Base-by-base conservation (phyloP, 2,113 vertebrate species). In the Protobothrops flavoviridis region DNA sequence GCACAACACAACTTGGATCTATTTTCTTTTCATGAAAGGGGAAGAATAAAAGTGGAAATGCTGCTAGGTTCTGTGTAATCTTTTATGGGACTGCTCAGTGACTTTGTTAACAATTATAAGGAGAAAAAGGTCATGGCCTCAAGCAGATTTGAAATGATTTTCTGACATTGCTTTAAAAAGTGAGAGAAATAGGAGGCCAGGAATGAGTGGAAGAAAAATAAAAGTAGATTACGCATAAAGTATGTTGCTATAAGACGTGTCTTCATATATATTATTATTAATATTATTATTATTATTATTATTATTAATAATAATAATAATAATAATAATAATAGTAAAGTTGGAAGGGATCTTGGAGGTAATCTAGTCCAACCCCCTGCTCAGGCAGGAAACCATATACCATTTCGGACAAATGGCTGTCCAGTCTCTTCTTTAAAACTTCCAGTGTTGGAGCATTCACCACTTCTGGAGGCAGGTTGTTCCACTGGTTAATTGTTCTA, bases 11-110 rank as follows among this genome's bases (percentile, higher is more conserved):
- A 81, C 50, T 87, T 88, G 26, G 50, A 91, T 91, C 23, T 15
- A 86, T 64, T 64, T 86, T 59, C 69, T 39, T 33, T 48, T 21
- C n/a, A 43, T 13, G 13, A 95, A 48, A 90, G 48, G 48, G n/a
- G 13, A 50, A 88, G 91, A 94, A 56, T 33, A 91, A 89, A 61
- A 96, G 20, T 57, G 85, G 90, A 89, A 94, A 94, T 69, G 69
- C 74, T 95, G 53, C 39, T 56, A 0, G 33, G 91, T 17, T 50
- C 23, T 0, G 17, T 8, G 13, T 50, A 39, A 96, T 59, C 61
- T 48, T 91, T 53, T 93, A 93, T 94, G 88, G 26, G 69, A 13
- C 88, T 93, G 88, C 86, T 88, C 91, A 88, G 6, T 17, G 59
- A 29, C 0, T 57, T 85, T 93, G 88, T 85, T 5, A 52, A 85